Evolutionary conservation across 2,113 vertebrate genomes (phyloP).

Genomic region (Miniopterus natalensis): DNA sequence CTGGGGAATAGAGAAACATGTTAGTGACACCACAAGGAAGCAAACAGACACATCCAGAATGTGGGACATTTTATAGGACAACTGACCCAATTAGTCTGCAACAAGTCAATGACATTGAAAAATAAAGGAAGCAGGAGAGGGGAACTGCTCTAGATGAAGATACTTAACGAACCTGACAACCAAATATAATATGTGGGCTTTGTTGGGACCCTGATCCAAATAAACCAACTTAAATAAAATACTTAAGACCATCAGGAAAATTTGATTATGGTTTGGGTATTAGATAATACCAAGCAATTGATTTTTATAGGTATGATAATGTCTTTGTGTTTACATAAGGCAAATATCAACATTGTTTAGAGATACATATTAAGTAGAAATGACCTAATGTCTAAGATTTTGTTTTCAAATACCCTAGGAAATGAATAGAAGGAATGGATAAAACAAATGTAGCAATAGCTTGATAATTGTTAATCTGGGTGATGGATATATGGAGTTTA

Average conservation of each 20-base stretch:
- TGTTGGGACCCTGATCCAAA: background rate
- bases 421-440: conserved; percentile 37
- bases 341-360: conserved; percentile 34
- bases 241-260: conserved; percentile 22
- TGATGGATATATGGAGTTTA: background rate
- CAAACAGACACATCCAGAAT: background rate
- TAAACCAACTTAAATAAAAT: conserved; percentile 36
- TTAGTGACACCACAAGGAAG: background rate
- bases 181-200: background rate
- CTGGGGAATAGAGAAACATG: background rate
- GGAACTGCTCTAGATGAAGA: conserved; percentile 9
- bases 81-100: background rate
- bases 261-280: background rate
- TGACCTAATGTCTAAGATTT: conserved; percentile 10
- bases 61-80: background rate
- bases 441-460: conserved; percentile 53
- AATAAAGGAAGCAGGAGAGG: background rate
- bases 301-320: conserved; percentile 43
- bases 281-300: conserved; percentile 31
- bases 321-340: background rate
- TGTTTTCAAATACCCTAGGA: conserved; percentile 21
- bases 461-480: background rate
- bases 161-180: background rate
- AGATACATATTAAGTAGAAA: conserved; percentile 36
- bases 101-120: background rate